phyloP scores from a whole-genome alignment of 2,113 vertebrate genomes.

The Callorhinus ursinus region DNA sequence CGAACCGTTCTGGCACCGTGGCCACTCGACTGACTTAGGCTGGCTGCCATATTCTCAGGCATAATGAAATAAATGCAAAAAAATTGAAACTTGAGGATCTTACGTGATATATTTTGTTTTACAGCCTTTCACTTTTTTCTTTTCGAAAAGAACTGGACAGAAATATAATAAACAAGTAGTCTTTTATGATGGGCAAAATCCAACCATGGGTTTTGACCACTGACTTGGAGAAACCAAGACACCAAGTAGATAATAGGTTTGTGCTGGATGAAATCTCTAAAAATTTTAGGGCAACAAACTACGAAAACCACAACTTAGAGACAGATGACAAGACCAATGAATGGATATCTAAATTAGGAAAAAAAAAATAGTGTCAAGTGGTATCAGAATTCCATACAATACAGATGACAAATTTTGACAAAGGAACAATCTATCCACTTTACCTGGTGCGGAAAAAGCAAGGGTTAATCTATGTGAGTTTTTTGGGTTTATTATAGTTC shows the following conservation, averaged over 20 bases:
- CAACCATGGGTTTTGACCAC: slow-evolving; percentile 8
- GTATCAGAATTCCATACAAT: slow-evolving; percentile 74
- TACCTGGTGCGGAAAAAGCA: slow-evolving; percentile 51
- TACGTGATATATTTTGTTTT: slow-evolving; percentile 61
- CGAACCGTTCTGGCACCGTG: slow-evolving; percentile 77
- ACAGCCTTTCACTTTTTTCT: neutral
- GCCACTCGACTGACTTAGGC: slow-evolving; percentile 82
- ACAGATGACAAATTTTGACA: slow-evolving; percentile 66
- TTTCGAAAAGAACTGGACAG: neutral
- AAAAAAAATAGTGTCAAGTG: slow-evolving; percentile 10
- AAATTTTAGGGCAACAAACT: slow-evolving; percentile 62
- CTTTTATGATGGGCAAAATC: neutral
- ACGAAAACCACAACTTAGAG: neutral
- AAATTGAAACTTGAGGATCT: slow-evolving; percentile 67
- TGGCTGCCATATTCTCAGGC: slow-evolving; percentile 79
- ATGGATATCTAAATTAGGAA: neutral
- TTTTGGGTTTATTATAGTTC: slow-evolving; percentile 71
- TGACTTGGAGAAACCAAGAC: slow-evolving; percentile 12
- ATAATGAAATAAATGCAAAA: slow-evolving; percentile 80
- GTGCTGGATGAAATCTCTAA: slow-evolving; percentile 41
- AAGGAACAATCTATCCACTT: slow-evolving; percentile 50
- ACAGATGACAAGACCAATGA: neutral
- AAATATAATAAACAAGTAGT: slow-evolving; percentile 46
- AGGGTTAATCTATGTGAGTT: slow-evolving; percentile 57
- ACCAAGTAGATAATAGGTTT: slow-evolving; percentile 6